These are phyloP conservation scores for Cerastoderma edule DNA, from an alignment of 2,888 invertebrate species.

Conservation along the genomic window DNA sequence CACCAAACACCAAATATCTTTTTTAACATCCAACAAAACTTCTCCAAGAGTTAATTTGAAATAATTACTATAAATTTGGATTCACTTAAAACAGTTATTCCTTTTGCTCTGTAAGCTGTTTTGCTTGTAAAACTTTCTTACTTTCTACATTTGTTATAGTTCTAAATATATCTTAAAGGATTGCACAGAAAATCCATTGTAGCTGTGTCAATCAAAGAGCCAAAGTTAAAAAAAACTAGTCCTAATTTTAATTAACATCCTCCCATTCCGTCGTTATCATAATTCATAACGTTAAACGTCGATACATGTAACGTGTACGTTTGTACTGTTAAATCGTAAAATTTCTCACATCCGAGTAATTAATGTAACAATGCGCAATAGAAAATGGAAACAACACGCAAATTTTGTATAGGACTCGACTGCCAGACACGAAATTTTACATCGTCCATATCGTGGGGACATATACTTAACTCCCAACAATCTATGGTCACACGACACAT, in stretches of 20 bases:
- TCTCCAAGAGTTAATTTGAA: no score
- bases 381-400: slow-evolving; percentile 61
- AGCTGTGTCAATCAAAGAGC: no score
- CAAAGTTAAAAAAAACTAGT: slow-evolving; percentile 13
- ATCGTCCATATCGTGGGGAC: slow-evolving; percentile 58
- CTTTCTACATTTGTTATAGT: no score
- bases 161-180: no score
- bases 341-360: slow-evolving; percentile 58
- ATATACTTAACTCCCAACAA: slow-evolving; percentile 61
- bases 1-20: background rate
- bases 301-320: slow-evolving; percentile 55
- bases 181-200: no score
- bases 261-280: slow-evolving; percentile 27
- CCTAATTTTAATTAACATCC: slow-evolving; percentile 15
- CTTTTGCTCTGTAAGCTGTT: no score
- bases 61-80: no score
- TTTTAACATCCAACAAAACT: slow-evolving; percentile 1
- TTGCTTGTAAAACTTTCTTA: no score
- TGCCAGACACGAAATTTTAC: slow-evolving; percentile 56
- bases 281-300: slow-evolving; percentile 39
- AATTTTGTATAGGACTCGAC: slow-evolving; percentile 51
- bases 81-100: no score
- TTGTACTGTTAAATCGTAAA: slow-evolving; percentile 61
- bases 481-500: slow-evolving; percentile 61
- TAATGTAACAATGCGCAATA: slow-evolving; percentile 60